A percentile compares a stretch with the other conserved stretches of the same genome.
phyloP scores from a whole-genome alignment of 2,113 vertebrate species.

The Ellobius talpinus region DNA sequence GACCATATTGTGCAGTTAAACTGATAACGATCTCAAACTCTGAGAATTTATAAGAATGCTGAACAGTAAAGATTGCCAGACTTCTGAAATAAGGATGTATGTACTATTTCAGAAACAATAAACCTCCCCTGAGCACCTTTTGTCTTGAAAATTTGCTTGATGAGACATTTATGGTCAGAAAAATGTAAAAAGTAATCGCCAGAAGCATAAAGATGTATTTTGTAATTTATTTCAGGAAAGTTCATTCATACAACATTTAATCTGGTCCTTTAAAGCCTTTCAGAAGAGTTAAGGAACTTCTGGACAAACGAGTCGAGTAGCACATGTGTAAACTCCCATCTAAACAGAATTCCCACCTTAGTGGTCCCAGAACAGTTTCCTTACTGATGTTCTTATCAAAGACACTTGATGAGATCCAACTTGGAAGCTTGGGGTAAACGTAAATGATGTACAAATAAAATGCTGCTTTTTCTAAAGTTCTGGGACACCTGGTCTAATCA shows the following conservation, averaged over 20 bases:
- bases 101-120: not conserved
- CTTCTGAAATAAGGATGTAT: not conserved
- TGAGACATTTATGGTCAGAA: not conserved
- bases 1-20: not conserved
- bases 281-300: not conserved
- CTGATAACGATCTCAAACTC: conserved; percentile 9
- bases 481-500: not conserved
- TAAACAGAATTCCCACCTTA: not conserved
- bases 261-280: not conserved
- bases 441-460: not conserved
- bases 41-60: not conserved
- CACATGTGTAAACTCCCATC: not conserved
- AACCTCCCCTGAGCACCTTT: not conserved
- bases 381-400: not conserved
- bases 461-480: not conserved
- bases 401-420: not conserved
- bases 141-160: not conserved
- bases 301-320: not conserved
- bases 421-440: not conserved
- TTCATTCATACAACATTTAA: not conserved
- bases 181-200: not conserved
- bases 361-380: not conserved
- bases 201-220: not conserved
- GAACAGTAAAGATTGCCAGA: not conserved
- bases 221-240: not conserved